Percentiles rank a stretch among this genome's conserved stretches.
These are phyloP conservation scores for Tipula helvola DNA, from an alignment of 2,888 invertebrate species.

Conservation along the genomic window DNA sequence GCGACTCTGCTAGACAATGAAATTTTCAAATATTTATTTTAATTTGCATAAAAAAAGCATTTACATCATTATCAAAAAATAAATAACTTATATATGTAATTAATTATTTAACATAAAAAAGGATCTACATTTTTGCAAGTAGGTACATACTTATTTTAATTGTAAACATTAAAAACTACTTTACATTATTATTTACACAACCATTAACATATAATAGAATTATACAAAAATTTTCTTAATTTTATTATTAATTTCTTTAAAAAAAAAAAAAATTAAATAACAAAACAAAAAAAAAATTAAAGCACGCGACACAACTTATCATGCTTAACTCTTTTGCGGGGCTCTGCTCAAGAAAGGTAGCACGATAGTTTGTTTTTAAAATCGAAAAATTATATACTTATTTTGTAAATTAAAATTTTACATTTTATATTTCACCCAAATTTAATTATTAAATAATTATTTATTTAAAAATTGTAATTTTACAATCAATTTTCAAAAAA, in stretches of 20 bases:
- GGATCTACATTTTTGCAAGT: not conserved
- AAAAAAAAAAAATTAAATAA: not conserved
- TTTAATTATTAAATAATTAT: not conserved
- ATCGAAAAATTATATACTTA: not conserved
- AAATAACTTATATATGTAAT: not conserved
- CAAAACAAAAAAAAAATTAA: not conserved
- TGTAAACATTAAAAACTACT: not conserved
- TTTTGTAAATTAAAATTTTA: not conserved
- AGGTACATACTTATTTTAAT: not conserved
- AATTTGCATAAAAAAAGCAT: not conserved
- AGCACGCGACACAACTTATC: not conserved
- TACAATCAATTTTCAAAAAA: not conserved
- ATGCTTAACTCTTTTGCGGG: slow-evolving; percentile 4
- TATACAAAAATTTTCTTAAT: not conserved
- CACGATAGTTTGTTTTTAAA: slow-evolving; percentile 1
- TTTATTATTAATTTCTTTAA: not conserved
- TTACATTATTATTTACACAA: not conserved
- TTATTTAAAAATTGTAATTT: not conserved
- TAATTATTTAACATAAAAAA: not conserved
- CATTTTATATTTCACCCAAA: not conserved
- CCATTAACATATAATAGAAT: not conserved
- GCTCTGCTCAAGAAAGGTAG: slow-evolving; percentile 5
- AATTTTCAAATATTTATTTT: not conserved
- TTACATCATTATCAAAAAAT: not conserved
- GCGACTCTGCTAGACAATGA: not conserved